These are phyloP conservation scores for Sycophila sp. DNA, from an alignment of 1,140 invertebrate species.

Conservation along the genomic window DNA sequence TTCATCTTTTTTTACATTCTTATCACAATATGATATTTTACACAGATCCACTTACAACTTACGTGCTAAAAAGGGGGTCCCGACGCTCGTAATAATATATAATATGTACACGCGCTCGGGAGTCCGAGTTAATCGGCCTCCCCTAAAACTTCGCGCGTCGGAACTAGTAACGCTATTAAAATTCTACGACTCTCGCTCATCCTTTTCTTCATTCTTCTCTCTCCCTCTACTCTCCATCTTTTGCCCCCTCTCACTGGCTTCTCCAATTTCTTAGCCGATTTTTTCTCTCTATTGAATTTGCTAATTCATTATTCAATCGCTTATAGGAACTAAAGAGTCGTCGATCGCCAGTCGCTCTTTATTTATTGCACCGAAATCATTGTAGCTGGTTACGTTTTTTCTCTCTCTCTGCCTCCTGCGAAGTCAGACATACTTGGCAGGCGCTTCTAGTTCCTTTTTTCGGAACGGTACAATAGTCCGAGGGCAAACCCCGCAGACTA, in stretches of 20 bases:
- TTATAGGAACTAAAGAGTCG: slow-evolving; percentile 55
- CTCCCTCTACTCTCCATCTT: background rate
- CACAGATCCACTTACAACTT: slow-evolving; percentile 61
- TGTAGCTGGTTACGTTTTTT: slow-evolving; percentile 35
- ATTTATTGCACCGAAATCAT: slow-evolving; percentile 55
- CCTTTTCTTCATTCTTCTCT: background rate
- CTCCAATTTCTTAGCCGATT: background rate
- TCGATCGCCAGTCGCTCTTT: slow-evolving; percentile 43
- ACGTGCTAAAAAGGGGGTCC: slow-evolving; percentile 46
- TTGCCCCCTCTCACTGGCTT: slow-evolving; percentile 2
- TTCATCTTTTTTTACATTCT: slow-evolving; percentile 57
- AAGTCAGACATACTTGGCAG: too few species aligned
- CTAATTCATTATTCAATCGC: too few species aligned
- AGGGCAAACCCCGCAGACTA: too few species aligned
- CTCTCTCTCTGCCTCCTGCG: background rate
- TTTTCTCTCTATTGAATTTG: too few species aligned
- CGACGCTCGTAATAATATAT: slow-evolving; percentile 23
- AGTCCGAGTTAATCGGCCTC: slow-evolving; percentile 26
- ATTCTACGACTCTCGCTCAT: slow-evolving; percentile 46
- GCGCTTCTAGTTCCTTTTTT: background rate
- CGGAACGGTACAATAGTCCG: too few species aligned
- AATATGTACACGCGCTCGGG: slow-evolving; percentile 48
- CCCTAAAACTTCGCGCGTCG: slow-evolving; percentile 41
- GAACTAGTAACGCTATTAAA: slow-evolving; percentile 59
- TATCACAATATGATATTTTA: slow-evolving; percentile 65